These are phyloP conservation scores for Drosophila parvula DNA, from an alignment of 1,140 invertebrate genomes.

Conservation along the genomic window DNA sequence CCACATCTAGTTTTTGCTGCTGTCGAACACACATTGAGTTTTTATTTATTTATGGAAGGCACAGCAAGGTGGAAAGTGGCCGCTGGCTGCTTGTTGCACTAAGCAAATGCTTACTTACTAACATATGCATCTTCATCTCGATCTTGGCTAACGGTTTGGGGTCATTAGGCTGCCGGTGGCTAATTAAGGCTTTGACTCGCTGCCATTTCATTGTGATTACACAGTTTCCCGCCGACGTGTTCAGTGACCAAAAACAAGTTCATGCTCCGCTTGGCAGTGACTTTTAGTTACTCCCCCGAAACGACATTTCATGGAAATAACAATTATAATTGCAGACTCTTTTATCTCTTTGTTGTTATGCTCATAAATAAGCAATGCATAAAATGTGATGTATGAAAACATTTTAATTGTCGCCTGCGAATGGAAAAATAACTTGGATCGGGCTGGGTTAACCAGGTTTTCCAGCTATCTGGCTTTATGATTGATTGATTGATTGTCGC, in stretches of 20 bases:
- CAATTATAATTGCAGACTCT: constrained; percentile 58
- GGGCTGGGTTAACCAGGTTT: constrained; percentile 39
- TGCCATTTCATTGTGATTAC: constrained; percentile 50
- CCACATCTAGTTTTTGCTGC: constrained; percentile 48
- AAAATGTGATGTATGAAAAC: constrained; percentile 49
- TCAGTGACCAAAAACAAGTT: constrained; percentile 72
- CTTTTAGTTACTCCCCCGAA: constrained; percentile 18
- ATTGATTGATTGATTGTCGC: constrained; percentile 52
- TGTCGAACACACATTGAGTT: constrained; percentile 63
- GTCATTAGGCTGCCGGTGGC: constrained; percentile 47
- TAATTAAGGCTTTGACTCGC: constrained; percentile 52
- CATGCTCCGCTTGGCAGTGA: constrained; percentile 58
- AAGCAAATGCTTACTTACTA: constrained; percentile 1
- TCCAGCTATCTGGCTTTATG: constrained; percentile 39
- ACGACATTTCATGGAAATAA: constrained; percentile 63
- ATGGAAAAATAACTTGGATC: constrained; percentile 58
- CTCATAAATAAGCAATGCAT: constrained; percentile 54
- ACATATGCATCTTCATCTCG: constrained; percentile 31
- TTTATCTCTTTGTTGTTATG: constrained; percentile 1
- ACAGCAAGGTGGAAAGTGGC: constrained; percentile 69
- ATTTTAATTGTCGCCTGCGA: constrained; percentile 74
- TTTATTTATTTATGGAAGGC: constrained; percentile 73
- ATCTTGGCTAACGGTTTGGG: constrained; percentile 48
- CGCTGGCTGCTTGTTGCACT: constrained; percentile 11
- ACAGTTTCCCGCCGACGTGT: constrained; percentile 19